These are phyloP conservation scores for Andrena flavipes DNA, from an alignment of 2,888 invertebrate genomes.

Conservation along the genomic window DNA sequence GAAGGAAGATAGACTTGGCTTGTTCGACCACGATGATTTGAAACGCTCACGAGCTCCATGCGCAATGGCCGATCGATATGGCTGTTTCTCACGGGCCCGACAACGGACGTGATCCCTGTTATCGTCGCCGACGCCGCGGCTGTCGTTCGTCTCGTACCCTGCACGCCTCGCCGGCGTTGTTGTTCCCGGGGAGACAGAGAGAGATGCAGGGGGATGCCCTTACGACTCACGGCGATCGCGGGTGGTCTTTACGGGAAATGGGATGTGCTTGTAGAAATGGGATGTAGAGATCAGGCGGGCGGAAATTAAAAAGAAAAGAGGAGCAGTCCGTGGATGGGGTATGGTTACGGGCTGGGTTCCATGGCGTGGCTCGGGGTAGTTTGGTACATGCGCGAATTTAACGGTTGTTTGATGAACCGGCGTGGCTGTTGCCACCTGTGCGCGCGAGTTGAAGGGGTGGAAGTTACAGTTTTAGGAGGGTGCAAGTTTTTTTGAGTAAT, in stretches of 20 bases:
- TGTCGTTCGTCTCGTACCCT: slow-evolving; percentile 17
- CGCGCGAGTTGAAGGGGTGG: not conserved
- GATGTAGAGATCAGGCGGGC: slow-evolving; percentile 21
- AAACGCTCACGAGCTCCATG: slow-evolving; percentile 60
- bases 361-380: not conserved
- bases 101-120: slow-evolving; percentile 63
- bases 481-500: no score
- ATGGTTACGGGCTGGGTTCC: not conserved
- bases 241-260: slow-evolving; percentile 18
- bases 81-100: slow-evolving; percentile 66
- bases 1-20: slow-evolving; percentile 28
- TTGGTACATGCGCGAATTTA: not conserved
- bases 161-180: not conserved
- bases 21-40: slow-evolving; percentile 65
- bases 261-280: slow-evolving; percentile 16
- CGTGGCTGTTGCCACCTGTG: not conserved
- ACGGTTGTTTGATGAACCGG: not conserved
- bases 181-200: slow-evolving; percentile 38
- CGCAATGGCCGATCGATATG: slow-evolving; percentile 70
- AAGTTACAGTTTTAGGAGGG: no score
- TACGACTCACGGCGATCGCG: slow-evolving; percentile 47
- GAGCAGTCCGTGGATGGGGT: not conserved
- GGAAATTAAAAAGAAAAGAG: slow-evolving; percentile 48
- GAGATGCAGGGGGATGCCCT: slow-evolving; percentile 51
- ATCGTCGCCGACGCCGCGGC: slow-evolving; percentile 44